Evolutionary conservation across 2,113 vertebrate genomes (phyloP).

Genomic region (Aptenodytes forsteri): DNA sequence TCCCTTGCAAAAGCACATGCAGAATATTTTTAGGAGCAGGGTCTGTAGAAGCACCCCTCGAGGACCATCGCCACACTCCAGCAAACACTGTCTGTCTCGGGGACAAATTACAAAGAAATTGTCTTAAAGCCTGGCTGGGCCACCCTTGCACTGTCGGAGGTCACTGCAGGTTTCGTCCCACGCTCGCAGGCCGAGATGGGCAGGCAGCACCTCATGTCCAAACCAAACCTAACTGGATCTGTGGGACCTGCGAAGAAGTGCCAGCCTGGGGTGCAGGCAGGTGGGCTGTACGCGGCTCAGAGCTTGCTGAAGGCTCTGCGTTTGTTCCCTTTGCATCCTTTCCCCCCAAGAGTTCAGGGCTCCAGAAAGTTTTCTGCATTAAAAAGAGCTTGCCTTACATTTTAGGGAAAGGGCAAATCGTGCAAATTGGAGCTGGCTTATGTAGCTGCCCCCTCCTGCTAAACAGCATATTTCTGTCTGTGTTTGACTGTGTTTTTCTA

Average conservation of each 20-base stretch:
- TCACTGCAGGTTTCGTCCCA: background rate
- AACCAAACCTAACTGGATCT: background rate
- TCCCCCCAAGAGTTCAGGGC: rapidly evolving
- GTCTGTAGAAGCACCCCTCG: background rate
- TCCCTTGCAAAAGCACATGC: background rate
- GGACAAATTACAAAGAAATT: background rate
- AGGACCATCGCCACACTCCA: background rate
- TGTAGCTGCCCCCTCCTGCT: background rate
- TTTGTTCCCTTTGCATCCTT: background rate
- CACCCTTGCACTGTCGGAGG: rapidly evolving
- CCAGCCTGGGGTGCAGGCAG: background rate
- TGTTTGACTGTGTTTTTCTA: background rate
- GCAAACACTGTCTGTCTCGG: background rate
- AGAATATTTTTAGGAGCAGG: background rate
- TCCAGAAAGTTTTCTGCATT: background rate
- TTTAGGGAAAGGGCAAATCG: background rate
- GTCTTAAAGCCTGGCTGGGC: background rate
- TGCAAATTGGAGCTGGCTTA: background rate
- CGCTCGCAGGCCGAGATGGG: rapidly evolving
- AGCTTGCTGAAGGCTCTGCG: background rate
- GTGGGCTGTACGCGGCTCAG: rapidly evolving
- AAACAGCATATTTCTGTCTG: slow-evolving; percentile 23
- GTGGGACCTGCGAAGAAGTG: background rate
- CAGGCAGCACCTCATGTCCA: rapidly evolving
- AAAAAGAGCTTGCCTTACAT: background rate